Evolutionary conservation across 2,113 vertebrate species (phyloP).

Genomic region (Chaetura pelagica): DNA sequence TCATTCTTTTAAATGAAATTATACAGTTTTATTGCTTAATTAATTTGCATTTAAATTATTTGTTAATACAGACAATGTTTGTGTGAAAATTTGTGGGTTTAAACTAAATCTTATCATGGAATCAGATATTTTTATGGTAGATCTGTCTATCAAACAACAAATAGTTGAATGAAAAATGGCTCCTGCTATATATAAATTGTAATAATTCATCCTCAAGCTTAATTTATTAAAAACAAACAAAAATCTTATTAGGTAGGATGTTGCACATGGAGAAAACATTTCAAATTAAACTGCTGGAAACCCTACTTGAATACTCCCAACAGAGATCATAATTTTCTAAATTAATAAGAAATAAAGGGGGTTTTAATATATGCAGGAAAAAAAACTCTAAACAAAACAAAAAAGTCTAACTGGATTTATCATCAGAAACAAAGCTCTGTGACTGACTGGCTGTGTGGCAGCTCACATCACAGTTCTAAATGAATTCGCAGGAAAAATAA

Average conservation of each 20-base stretch:
- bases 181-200: neutral
- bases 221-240: neutral
- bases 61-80: neutral
- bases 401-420: conserved; percentile 25
- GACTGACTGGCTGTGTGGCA: conserved; percentile 8
- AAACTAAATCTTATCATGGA: neutral
- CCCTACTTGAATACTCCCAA: conserved; percentile 40
- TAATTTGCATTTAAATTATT: conserved; percentile 34
- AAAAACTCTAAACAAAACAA: neutral
- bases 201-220: neutral
- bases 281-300: conserved; percentile 5
- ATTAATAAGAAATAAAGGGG: neutral
- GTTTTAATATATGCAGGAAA: neutral
- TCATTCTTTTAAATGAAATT: neutral
- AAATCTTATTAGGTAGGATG: neutral
- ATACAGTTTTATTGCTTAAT: neutral
- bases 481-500: neutral
- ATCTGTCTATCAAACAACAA: conserved; percentile 6
- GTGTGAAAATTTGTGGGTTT: neutral
- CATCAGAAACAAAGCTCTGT: neutral
- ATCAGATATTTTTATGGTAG: neutral
- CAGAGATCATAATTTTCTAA: conserved; percentile 42
- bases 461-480: neutral
- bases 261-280: neutral
- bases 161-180: neutral